phyloP scores from a whole-genome alignment of 1,140 invertebrate genomes.

The Drosophila lacteicornis region DNA sequence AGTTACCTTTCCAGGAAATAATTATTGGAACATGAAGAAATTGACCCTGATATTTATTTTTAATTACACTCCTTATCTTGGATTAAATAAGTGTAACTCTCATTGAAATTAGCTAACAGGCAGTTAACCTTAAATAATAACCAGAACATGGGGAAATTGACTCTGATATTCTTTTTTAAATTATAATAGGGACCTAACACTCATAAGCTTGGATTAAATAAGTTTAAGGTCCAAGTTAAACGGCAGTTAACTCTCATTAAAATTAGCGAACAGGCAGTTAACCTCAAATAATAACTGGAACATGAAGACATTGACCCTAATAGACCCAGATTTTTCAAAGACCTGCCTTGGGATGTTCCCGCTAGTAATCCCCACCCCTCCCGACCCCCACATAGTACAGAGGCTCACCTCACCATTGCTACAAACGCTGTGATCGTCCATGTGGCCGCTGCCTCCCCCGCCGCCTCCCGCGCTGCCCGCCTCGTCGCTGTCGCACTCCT shows the following conservation, averaged over 20 bases:
- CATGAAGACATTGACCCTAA: no score
- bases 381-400: conserved; percentile 65
- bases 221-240: not conserved
- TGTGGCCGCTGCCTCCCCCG: conserved; percentile 59
- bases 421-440: conserved; percentile 85
- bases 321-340: not conserved
- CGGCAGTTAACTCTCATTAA: not conserved
- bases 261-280: not conserved
- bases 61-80: no score
- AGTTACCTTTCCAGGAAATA: not conserved
- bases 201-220: no score
- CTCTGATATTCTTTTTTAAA: no score
- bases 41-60: no score
- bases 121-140: not conserved
- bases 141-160: not conserved
- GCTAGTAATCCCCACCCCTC: not conserved
- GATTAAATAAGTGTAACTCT: not conserved
- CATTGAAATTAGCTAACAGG: not conserved
- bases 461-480: conserved; percentile 58
- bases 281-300: not conserved
- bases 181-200: not conserved
- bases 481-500: conserved; percentile 82
- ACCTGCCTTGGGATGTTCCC: not conserved
- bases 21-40: not conserved
- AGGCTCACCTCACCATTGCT: conserved; percentile 85